These are phyloP conservation scores for Sylvilagus floridanus DNA, from an alignment of 2,797 vertebrate genomes.

Conservation along the genomic window DNA sequence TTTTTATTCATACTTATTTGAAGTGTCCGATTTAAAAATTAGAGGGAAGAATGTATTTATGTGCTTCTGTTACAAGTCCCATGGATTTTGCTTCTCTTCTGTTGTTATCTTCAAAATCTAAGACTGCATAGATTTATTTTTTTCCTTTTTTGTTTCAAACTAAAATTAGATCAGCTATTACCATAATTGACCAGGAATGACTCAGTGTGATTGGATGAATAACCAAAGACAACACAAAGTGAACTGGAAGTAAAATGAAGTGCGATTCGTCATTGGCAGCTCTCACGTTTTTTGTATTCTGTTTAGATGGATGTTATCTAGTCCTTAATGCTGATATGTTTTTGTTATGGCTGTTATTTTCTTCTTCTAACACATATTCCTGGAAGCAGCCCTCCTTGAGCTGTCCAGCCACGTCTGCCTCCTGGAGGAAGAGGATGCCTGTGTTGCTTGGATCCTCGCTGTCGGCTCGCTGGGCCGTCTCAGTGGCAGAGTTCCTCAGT, in stretches of 20 bases:
- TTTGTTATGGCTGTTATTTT: conserved; percentile 23
- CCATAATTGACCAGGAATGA: neutral
- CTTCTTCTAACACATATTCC: neutral
- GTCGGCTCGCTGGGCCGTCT: neutral
- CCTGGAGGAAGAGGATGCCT: neutral
- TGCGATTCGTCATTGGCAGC: neutral
- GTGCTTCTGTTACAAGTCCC: conserved; percentile 40
- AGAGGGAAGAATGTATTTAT: conserved; percentile 15
- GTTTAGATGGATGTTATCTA: neutral
- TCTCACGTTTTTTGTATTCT: neutral
- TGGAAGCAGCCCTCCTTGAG: neutral
- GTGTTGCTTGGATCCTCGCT: neutral
- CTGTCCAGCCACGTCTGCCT: neutral
- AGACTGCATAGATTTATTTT: conserved; percentile 36
- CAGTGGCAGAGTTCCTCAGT: neutral
- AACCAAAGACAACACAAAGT: neutral
- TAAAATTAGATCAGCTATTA: neutral
- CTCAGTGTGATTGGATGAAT: neutral
- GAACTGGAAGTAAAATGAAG: conserved; percentile 49
- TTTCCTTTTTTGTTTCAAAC: conserved; percentile 57
- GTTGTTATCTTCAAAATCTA: conserved; percentile 13
- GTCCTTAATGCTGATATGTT: neutral
- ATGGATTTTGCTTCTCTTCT: conserved; percentile 48
- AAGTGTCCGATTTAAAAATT: conserved; percentile 53
- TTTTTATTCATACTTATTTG: conserved; percentile 45